A percentile compares a stretch with the other conserved stretches of the same genome.
Evolutionary conservation across 2,888 invertebrate species (phyloP).

Genomic region (Meloe dianella): DNA sequence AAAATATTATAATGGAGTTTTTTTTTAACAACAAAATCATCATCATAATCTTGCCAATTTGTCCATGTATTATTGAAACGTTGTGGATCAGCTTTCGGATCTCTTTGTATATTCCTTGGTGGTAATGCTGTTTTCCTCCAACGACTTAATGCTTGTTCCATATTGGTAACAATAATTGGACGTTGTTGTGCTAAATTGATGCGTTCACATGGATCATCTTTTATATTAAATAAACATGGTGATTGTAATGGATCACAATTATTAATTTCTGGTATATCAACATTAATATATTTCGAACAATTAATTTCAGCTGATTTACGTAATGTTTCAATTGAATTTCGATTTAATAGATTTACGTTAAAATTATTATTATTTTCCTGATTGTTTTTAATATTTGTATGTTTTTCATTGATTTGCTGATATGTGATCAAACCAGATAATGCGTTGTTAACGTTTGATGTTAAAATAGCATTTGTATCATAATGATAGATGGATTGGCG

Average conservation of each 20-base stretch:
- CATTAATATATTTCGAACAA: slow-evolving; percentile 43
- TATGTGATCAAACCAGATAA: slow-evolving; percentile 61
- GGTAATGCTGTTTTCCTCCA: slow-evolving; percentile 58
- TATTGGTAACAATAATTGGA: slow-evolving; percentile 55
- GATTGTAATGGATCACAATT: slow-evolving; percentile 52
- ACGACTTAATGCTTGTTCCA: slow-evolving; percentile 59
- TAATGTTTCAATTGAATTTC: slow-evolving; percentile 40
- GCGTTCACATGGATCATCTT: slow-evolving; percentile 63
- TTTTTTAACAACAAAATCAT: slow-evolving; percentile 42
- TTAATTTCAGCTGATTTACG: slow-evolving; percentile 49
- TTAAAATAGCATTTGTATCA: slow-evolving; percentile 57
- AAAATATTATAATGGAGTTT: slow-evolving; percentile 41
- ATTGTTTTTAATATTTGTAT: slow-evolving; percentile 38
- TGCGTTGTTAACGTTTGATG: slow-evolving; percentile 59
- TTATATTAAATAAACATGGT: slow-evolving; percentile 63
- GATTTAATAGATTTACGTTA: slow-evolving; percentile 42
- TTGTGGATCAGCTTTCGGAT: slow-evolving; percentile 62
- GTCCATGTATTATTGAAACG: slow-evolving; percentile 66
- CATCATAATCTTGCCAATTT: slow-evolving; percentile 66
- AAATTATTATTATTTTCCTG: slow-evolving; percentile 34
- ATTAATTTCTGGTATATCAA: slow-evolving; percentile 43
- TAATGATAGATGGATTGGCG: slow-evolving; percentile 54
- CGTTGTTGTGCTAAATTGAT: slow-evolving; percentile 59
- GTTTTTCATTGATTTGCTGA: slow-evolving; percentile 58
- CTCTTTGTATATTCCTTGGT: slow-evolving; percentile 59